A percentile compares a stretch with the other conserved stretches of the same genome.
Evolutionary conservation across 2,113 vertebrate genomes (phyloP).

Genomic region (Chionodraco myersi): DNA sequence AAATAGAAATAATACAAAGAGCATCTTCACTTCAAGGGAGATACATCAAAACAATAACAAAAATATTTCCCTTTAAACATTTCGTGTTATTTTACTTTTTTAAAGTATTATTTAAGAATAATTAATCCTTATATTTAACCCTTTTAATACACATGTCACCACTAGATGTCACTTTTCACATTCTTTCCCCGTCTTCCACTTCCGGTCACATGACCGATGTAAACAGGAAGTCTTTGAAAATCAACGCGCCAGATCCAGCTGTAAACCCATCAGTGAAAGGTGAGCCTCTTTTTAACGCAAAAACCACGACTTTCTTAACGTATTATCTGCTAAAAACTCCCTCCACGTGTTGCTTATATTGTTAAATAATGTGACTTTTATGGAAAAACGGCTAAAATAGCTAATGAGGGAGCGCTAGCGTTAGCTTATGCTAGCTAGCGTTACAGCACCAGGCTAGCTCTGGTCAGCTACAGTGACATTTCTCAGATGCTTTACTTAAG

Average conservation of each 20-base stretch:
- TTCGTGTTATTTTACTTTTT: too few species aligned
- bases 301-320: rapidly evolving
- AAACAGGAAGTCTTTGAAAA: slow-evolving; percentile 64
- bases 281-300: neutral
- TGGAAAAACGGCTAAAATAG: neutral
- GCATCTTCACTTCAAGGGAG: too few species aligned
- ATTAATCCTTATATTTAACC: too few species aligned
- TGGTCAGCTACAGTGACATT: too few species aligned
- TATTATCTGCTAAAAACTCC: rapidly evolving
- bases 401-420: neutral
- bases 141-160: neutral
- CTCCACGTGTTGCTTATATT: too few species aligned
- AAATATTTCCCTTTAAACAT: too few species aligned
- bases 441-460: too few species aligned
- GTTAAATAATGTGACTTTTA: neutral
- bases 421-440: slow-evolving; percentile 20
- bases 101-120: too few species aligned
- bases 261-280: neutral
- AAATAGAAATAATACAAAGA: too few species aligned
- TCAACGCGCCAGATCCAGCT: slow-evolving; percentile 32
- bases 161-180: neutral
- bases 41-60: too few species aligned
- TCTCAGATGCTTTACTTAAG: too few species aligned
- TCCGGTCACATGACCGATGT: slow-evolving; percentile 40
- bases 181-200: rapidly evolving